Percentiles rank a stretch among this genome's conserved stretches.
Evolutionary conservation across 2,888 invertebrate genomes (phyloP).

Genomic region (Leistus spinibarbis): DNA sequence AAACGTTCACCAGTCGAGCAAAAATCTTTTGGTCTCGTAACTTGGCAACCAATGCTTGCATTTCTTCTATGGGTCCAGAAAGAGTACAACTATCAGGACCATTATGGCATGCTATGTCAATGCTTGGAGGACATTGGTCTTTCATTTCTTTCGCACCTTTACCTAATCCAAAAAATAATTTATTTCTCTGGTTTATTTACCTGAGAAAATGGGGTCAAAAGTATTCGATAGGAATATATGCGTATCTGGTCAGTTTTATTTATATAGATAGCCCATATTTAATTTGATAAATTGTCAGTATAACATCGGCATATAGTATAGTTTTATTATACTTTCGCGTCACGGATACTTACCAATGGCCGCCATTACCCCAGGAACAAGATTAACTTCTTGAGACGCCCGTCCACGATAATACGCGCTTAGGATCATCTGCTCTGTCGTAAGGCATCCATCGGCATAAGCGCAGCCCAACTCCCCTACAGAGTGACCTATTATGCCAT

Average conservation of each 20-base stretch:
- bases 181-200: too few species aligned
- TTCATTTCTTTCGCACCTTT: too few species aligned
- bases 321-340: too few species aligned
- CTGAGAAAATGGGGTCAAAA: too few species aligned
- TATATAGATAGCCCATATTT: constrained; percentile 89
- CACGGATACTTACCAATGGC: too few species aligned
- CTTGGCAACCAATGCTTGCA: constrained; percentile 64
- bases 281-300: constrained; percentile 84
- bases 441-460: too few species aligned
- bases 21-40: constrained; percentile 73
- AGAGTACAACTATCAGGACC: constrained; percentile 77
- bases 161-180: constrained; percentile 57
- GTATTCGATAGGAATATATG: constrained; percentile 55
- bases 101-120: constrained; percentile 82
- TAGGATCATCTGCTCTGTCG: too few species aligned
- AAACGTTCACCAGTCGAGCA: constrained; percentile 82
- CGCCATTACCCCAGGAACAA: constrained; percentile 85
- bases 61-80: constrained; percentile 72
- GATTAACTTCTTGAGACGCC: too few species aligned
- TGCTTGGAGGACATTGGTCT: constrained; percentile 67
- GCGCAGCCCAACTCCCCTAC: too few species aligned
- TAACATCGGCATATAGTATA: too few species aligned
- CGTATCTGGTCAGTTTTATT: constrained; percentile 68
- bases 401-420: too few species aligned
- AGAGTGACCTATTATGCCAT: too few species aligned